These are phyloP conservation scores for Anabacerthia variegaticeps DNA, from an alignment of 2,797 vertebrate species.

Conservation along the genomic window DNA sequence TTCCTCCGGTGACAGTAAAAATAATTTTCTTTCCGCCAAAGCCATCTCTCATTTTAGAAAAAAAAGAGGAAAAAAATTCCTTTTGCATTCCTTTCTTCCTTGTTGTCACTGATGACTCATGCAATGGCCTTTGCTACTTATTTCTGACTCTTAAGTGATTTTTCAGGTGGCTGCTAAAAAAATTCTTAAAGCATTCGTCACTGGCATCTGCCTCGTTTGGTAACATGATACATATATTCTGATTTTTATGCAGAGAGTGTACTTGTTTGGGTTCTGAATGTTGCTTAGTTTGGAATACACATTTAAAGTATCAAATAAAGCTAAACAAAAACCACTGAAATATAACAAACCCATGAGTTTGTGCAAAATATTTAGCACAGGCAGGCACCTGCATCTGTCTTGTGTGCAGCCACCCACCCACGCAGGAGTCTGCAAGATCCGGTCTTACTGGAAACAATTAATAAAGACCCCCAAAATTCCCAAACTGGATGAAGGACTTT, in stretches of 20 bases:
- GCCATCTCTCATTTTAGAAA: not conserved
- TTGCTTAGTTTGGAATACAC: not conserved
- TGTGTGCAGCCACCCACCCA: conserved; percentile 24
- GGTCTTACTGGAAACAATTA: conserved; percentile 15
- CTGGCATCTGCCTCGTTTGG: not conserved
- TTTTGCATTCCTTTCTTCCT: conserved; percentile 20
- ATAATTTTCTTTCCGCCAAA: not conserved
- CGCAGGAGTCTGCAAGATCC: not conserved
- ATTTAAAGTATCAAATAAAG: not conserved
- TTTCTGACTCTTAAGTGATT: conserved; percentile 61
- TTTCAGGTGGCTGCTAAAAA: conserved; percentile 61
- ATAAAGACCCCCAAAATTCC: conserved; percentile 27
- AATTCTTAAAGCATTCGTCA: conserved; percentile 44
- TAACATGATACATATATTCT: not conserved
- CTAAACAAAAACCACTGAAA: not conserved
- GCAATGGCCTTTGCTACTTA: conserved; percentile 7
- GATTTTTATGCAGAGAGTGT: not conserved
- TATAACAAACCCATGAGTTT: not conserved
- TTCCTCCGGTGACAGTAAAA: not conserved
- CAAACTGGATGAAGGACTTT: not conserved
- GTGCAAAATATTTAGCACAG: not conserved
- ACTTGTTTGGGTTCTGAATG: not conserved
- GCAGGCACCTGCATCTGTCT: conserved; percentile 43
- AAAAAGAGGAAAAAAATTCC: not conserved
- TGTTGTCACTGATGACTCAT: conserved; percentile 44